Conservation (phyloP, 2,113 vertebrate species). For the Canis aureus region DNA sequence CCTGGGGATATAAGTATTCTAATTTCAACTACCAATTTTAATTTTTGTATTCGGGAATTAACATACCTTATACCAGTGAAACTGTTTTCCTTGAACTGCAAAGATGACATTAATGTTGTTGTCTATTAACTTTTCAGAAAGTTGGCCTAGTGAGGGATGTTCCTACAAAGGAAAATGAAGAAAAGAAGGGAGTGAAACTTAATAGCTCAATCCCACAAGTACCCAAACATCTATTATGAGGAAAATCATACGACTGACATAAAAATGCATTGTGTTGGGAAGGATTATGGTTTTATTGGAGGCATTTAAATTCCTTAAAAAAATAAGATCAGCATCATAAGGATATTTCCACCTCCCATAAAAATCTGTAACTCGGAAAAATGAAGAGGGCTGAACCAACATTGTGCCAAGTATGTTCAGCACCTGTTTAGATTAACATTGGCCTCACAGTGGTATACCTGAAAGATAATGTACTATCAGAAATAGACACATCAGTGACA, state of each 20-base stretch:
- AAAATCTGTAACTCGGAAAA: neutral
- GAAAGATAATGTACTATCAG: neutral
- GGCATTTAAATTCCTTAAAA: neutral
- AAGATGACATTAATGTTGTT: constrained; percentile 97
- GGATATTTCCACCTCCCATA: neutral
- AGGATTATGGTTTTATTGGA: constrained; percentile 3
- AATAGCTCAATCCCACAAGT: neutral
- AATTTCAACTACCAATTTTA: constrained; percentile 3
- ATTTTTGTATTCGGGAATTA: constrained; percentile 68
- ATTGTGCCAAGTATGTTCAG: neutral
- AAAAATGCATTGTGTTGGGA: neutral
- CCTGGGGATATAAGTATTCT: neutral
- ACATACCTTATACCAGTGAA: constrained; percentile 99
- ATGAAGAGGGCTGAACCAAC: neutral
- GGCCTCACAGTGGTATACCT: neutral
- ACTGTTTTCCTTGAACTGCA: constrained; percentile 95
- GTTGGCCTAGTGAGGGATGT: constrained; percentile 95
- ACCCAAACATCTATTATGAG: neutral
- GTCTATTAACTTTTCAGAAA: constrained; percentile 96
- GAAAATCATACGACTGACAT: neutral
- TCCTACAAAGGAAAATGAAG: constrained; percentile 89
- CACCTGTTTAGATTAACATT: neutral
- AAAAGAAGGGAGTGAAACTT: constrained; percentile 65
- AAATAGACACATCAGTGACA: neutral
- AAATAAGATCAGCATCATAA: neutral